A percentile compares a stretch with the other conserved stretches of the same genome.
Evolutionary conservation across 2,888 invertebrate genomes (phyloP).

Genomic region (Leucophora obtusa): DNA sequence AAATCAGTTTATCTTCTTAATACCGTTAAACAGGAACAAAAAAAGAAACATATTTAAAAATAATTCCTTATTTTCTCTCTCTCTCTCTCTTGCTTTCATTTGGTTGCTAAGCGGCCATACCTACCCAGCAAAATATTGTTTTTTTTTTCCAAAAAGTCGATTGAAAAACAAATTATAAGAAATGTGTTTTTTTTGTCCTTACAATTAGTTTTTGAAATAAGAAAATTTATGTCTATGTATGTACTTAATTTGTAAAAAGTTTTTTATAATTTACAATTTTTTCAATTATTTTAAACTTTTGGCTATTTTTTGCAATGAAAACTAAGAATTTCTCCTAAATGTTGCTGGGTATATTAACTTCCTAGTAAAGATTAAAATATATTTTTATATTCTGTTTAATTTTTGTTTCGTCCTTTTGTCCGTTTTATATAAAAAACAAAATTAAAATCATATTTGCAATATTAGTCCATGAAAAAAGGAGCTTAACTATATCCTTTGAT

Average conservation of each 20-base stretch:
- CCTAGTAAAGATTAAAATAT: not conserved
- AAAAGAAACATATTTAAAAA: not conserved
- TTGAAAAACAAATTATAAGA: too few species aligned
- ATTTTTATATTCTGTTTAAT: not conserved
- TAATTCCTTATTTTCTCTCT: not conserved
- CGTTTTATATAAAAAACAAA: not conserved
- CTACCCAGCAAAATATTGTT: not conserved
- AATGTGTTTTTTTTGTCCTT: too few species aligned
- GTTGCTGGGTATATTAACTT: not conserved
- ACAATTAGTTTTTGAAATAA: too few species aligned
- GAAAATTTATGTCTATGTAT: too few species aligned
- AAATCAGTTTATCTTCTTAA: conserved; percentile 45
- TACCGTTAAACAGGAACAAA: conserved; percentile 5
- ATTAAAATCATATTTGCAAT: not conserved
- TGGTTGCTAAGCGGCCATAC: not conserved
- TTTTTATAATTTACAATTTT: too few species aligned
- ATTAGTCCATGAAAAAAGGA: not conserved
- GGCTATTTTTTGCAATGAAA: too few species aligned
- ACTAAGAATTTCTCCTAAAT: not conserved
- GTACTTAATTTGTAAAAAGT: too few species aligned
- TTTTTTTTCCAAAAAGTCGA: too few species aligned
- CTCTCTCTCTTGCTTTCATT: not conserved
- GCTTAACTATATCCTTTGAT: conserved; percentile 21
- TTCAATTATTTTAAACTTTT: too few species aligned
- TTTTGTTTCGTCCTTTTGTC: not conserved